Base-by-base conservation (phyloP, 1,140 invertebrate species). In the Drosophila rufa region DNA sequence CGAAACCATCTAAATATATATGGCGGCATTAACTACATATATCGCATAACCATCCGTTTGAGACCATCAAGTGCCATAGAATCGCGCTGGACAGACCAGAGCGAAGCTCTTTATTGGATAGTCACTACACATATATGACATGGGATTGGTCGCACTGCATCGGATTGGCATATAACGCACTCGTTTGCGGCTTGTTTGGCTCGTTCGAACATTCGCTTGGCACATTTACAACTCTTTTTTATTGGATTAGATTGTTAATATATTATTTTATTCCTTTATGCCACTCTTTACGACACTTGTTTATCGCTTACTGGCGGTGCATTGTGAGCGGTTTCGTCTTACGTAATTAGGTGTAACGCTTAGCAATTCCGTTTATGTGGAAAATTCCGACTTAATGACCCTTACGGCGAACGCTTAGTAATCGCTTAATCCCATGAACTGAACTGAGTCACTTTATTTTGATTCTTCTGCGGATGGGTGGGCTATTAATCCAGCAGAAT, bases 1-100 rank as follows among this genome's bases (percentile, higher is more conserved):
- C 15, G 46, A 47, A 50, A 43, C 51, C 68, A 79, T 79, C 68
- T 73, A 79, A 76, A 83, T 83, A 74, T 87, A 81, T 85, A 86
- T 86, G 67, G 64, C 71, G 64, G 76, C 84, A 50, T 82, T 87
- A 89, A 85, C 82, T 71, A n/a, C 47, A 27, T 48, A 48, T 27
- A 86, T 70, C 64, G 53, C 77, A 80, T 73, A 80, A 75, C 58
- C 70, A 62, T 67, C 64, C 47, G 57, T 60, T 55, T 36, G 62
- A 77, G 38, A 36, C 60, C 40, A 62, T 78, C 61, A 64, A 75
- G 51, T 76, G 74, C 66, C 53, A 47, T 33, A n/a, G 43, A 75
- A 46, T 68, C 70, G 51, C 42, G 36, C 25, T 27, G 56, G 65
- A 36, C 40, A 38, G 38, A 66, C 22, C 33, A 50, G 25, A 22